Percentiles rank a stretch among this genome's conserved stretches.
Evolutionary conservation across 2,888 invertebrate species (phyloP).

Genomic region (Leptinotarsa tumamoca): DNA sequence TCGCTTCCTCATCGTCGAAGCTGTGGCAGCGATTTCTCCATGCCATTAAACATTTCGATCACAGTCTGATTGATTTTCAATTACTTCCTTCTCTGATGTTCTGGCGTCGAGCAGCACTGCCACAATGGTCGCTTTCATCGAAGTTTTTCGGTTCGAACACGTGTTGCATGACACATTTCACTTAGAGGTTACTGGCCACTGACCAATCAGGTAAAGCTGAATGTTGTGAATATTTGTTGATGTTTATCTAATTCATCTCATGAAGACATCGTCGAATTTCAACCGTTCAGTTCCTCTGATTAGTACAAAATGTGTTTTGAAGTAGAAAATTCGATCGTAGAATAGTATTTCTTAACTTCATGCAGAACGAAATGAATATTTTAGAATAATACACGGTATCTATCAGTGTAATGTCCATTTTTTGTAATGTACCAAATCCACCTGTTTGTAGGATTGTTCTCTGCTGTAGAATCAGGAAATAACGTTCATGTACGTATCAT

Average conservation of each 20-base stretch:
- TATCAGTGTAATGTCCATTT: too few relatives aligned
- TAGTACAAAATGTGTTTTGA: too few relatives aligned
- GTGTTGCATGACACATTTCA: not conserved
- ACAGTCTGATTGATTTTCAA: constrained; percentile 9
- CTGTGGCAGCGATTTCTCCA: not conserved
- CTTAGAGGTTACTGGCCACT: not conserved
- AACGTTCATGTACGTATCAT: too few relatives aligned
- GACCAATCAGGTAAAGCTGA: constrained; percentile 5
- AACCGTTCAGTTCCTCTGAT: too few relatives aligned
- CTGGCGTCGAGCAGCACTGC: not conserved
- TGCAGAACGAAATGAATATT: too few relatives aligned
- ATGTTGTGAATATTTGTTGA: not conserved
- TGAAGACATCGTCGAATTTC: not conserved
- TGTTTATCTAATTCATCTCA: not conserved
- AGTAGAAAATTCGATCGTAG: too few relatives aligned
- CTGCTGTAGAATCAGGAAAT: too few relatives aligned
- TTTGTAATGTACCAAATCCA: too few relatives aligned
- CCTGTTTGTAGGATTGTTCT: too few relatives aligned
- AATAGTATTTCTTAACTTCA: too few relatives aligned
- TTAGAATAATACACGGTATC: too few relatives aligned
- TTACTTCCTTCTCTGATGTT: not conserved
- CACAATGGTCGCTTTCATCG: not conserved
- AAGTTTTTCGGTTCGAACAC: constrained; percentile 1
- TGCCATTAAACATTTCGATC: not conserved
- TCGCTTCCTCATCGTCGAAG: not conserved